Base-by-base conservation (phyloP, 1,140 invertebrate species). In the Neodiprion virginianus region DNA sequence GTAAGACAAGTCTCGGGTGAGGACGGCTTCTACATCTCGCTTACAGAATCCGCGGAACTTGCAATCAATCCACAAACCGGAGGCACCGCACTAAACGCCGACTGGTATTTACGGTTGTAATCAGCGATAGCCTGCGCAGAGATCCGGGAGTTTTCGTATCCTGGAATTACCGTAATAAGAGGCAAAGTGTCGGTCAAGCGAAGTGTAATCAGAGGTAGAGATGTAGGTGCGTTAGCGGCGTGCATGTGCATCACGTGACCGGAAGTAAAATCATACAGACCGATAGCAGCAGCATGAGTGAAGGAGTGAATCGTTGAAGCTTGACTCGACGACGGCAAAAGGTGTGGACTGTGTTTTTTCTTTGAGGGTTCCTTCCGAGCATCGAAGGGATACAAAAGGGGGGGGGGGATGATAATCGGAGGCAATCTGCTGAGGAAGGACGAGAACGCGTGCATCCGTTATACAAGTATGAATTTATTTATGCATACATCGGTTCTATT, bases 101-200 rank as follows among this genome's bases (percentile, higher is more conserved):
- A 40, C 28, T 40, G 28, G 28, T 40, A 61, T 61, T 12, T 8
- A 4, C 53, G n/a, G 53, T 17, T 61, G 53, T 61, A 61, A 61
- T 12, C 53, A 17, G 5, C 5, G 53, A 61, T 14, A 61, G 53
- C 11, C 53, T 40, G 28, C 28, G 28, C 5, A 8, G 53, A 61
- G 11, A 61, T 61, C 53, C n/a, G n/a, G 53, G 11, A 61, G 53
- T 17, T 17, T 12, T 12, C n/a, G 53, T 61, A 17, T 61, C 53
- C 53, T 61, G 53, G 53, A 61, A 61, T 61, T 61, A 61, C 53
- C n/a, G 53, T 61, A 61, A 61, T 61, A 61, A 61, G 53, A 61
- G 53, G 53, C 8, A 61, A 61, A 61, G 53, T 61, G 53, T 61
- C 53, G 11, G n/a, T n/a, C 53, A 61, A 61, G 53, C n/a, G 53